phyloP scores from a whole-genome alignment of 1,140 invertebrate species.

The Arctopsyche grandis region DNA sequence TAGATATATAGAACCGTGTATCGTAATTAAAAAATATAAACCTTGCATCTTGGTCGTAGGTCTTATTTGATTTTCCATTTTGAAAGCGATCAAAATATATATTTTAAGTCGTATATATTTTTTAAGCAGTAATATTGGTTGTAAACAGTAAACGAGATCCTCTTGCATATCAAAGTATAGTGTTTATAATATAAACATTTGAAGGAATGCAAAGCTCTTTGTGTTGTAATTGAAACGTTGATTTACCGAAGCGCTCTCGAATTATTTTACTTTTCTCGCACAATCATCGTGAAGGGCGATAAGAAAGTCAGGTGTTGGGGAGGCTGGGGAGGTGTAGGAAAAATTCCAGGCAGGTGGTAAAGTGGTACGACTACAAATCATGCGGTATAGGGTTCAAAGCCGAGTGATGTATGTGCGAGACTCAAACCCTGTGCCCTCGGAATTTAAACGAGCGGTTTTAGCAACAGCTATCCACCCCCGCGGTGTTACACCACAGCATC shows the following conservation, averaged over 20 bases:
- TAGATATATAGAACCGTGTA: too few relatives aligned
- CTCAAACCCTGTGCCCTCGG: conserved; percentile 42
- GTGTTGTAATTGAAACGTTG: too few relatives aligned
- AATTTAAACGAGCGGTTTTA: conserved; percentile 46
- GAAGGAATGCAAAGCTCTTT: too few relatives aligned
- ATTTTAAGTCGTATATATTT: too few relatives aligned
- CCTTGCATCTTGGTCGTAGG: too few relatives aligned
- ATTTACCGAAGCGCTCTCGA: neutral
- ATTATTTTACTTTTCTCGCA: neutral
- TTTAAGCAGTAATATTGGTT: too few relatives aligned
- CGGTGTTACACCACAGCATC: neutral
- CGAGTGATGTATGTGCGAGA: conserved; percentile 42
- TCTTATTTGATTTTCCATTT: too few relatives aligned
- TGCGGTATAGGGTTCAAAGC: conserved; percentile 41
- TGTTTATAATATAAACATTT: too few relatives aligned
- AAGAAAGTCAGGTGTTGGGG: neutral
- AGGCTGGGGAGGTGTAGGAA: neutral
- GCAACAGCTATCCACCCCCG: conserved; percentile 40
- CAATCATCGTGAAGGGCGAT: neutral
- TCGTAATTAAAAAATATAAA: too few relatives aligned
- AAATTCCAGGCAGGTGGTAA: conserved; percentile 35
- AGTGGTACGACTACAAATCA: conserved; percentile 41
- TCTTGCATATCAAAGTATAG: too few relatives aligned
- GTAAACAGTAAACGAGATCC: too few relatives aligned
- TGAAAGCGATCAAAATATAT: too few relatives aligned